Percentiles rank a stretch among this genome's conserved stretches.
phyloP scores from a whole-genome alignment of 2,888 invertebrate species.

The Thyatira batis region DNA sequence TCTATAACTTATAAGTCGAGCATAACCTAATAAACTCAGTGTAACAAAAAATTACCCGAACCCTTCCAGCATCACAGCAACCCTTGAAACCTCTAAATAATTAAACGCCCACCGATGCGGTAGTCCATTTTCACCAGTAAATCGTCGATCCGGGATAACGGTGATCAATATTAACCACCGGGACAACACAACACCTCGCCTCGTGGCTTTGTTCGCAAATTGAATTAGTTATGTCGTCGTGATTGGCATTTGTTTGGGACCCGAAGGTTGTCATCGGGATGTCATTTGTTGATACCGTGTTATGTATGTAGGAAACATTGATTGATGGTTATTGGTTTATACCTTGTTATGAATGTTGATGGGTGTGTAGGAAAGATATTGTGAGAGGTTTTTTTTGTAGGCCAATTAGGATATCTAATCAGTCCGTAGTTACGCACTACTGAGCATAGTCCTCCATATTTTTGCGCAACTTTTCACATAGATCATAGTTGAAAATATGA shows the following conservation, averaged over 20 bases:
- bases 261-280: too few species aligned
- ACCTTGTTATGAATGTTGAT: too few species aligned
- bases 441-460: too few species aligned
- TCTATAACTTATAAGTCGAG: background rate
- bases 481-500: too few species aligned
- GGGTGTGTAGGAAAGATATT: too few species aligned
- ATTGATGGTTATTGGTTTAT: too few species aligned
- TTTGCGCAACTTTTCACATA: too few species aligned
- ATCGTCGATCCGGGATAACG: conserved; percentile 54
- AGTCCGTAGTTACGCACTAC: too few species aligned
- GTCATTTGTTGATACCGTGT: too few species aligned
- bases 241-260: conserved; percentile 39
- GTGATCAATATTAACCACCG: conserved; percentile 68
- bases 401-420: too few species aligned
- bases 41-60: background rate
- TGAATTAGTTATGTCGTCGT: conserved; percentile 54
- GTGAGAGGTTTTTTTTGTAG: too few species aligned
- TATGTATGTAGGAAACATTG: too few species aligned
- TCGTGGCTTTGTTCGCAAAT: conserved; percentile 29
- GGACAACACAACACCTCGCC: conserved; percentile 19
- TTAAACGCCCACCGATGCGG: conserved; percentile 60
- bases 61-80: conserved; percentile 28
- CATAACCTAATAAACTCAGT: background rate
- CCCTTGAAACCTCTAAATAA: conserved; percentile 56
- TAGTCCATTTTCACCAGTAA: conserved; percentile 37